Conservation (phyloP, 2,113 vertebrate species). For the Cochlearius cochlearius region DNA sequence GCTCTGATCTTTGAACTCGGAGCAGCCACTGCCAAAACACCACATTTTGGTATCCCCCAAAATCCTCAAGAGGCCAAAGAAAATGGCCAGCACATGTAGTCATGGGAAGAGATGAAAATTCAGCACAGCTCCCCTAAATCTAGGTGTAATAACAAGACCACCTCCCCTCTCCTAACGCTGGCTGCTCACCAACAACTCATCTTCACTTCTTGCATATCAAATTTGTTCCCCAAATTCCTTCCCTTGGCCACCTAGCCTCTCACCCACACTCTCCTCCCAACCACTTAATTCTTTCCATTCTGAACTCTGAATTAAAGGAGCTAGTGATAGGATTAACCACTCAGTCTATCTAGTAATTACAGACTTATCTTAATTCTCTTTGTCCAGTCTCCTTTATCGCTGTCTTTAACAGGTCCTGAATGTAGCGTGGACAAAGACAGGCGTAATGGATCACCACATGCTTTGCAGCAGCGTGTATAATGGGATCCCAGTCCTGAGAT, state of each 20-base stretch:
- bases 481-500: background rate
- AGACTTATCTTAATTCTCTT: constrained; percentile 48
- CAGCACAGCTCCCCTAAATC: background rate
- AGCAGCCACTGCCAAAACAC: background rate
- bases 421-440: background rate
- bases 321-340: constrained; percentile 9
- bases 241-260: background rate
- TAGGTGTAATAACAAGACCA: background rate
- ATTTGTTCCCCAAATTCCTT: background rate
- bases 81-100: background rate
- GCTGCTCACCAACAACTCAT: background rate
- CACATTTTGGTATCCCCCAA: background rate
- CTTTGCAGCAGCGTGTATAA: background rate
- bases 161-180: background rate
- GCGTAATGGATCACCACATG: background rate
- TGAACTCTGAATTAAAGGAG: background rate
- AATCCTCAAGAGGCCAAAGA: background rate
- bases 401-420: background rate
- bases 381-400: background rate
- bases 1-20: background rate
- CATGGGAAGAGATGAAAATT: background rate
- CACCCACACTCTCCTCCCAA: background rate
- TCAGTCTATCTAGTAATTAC: constrained; percentile 4
- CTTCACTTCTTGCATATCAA: too few relatives aligned
- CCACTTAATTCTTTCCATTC: background rate